Base-by-base conservation (phyloP, 1,140 invertebrate genomes). In the Chelonus insularis region DNA sequence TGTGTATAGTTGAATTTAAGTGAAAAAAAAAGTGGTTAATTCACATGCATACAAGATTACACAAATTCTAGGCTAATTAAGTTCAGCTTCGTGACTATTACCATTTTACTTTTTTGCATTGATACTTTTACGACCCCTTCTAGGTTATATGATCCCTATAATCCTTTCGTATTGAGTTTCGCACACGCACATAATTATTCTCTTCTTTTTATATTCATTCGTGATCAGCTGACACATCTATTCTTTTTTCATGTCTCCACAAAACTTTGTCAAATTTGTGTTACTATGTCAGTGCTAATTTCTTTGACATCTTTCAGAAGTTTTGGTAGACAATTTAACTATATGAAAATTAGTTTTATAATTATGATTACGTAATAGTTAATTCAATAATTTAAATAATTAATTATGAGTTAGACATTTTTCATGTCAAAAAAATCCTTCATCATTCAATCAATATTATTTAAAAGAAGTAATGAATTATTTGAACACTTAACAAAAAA, bases 1-100 rank as follows among this genome's bases (percentile, higher is more conserved):
- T n/a, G 20, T 50, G 14, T 20, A 12, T 12, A 14, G 48, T 18
- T 29, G 36, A 11, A 12, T 12, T 36, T 9, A 34, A 52, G n/a
- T 32, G 16, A 21, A 9, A 25, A 41, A 41, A 20, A 39, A 14
- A 11, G 12, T 34, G 14, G n/a, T n/a, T n/a, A n/a, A n/a, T n/a
- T n/a, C n/a, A n/a, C n/a, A n/a, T n/a, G n/a, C n/a, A n/a, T n/a
- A n/a, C n/a, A n/a, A n/a, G n/a, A n/a, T n/a, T n/a, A 21, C n/a
- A 18, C 7, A 29, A 23, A 63, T 63, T 63, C 61, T 61, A 59
- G 63, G 47, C 29, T 60, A 62, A 64, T 64, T 61, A 64, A 55
- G 12, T 58, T 16, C 9, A 66, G 18, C 54, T 43, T 57, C 45
- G 45, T 48, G 29, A 20, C 32, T 58, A 58, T 50, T 34, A 18